These are phyloP conservation scores for Actinostola sp. DNA, from an alignment of 92 coral and sea anemone genomes.

Conservation along the genomic window DNA sequence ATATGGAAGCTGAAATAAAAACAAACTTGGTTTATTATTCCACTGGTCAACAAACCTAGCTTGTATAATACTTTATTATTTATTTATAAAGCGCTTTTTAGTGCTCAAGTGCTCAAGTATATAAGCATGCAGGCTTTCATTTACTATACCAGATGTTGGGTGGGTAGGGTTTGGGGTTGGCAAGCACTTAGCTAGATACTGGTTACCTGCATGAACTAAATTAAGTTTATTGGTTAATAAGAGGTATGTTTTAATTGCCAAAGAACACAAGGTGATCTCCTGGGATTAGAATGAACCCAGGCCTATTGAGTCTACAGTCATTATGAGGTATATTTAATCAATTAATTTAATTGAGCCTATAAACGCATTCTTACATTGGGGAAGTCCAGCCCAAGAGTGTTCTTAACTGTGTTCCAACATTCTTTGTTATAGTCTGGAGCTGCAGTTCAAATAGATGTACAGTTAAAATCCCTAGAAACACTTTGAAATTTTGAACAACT, in stretches of 20 bases:
- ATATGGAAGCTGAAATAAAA: constrained; percentile 77
- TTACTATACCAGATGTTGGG: too few relatives aligned
- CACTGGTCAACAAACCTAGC: background rate
- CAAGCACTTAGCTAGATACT: too few relatives aligned
- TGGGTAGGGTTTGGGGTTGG: too few relatives aligned
- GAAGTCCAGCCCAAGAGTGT: constrained; percentile 80
- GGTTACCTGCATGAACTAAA: too few relatives aligned
- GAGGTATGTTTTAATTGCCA: too few relatives aligned
- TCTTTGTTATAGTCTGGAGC: constrained; percentile 63
- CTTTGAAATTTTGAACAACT: background rate
- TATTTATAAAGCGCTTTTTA: background rate
- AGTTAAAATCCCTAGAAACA: background rate
- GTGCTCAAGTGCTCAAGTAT: too few relatives aligned
- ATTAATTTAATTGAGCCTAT: background rate
- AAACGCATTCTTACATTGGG: constrained; percentile 71
- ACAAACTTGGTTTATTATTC: background rate
- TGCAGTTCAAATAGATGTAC: background rate
- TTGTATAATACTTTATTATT: background rate
- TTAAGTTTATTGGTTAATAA: too few relatives aligned
- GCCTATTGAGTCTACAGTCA: too few relatives aligned
- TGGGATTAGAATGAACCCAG: background rate
- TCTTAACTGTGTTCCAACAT: constrained; percentile 72
- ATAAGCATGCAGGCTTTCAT: too few relatives aligned
- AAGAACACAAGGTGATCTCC: too few relatives aligned
- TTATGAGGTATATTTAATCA: background rate